Evolutionary conservation across 2,113 vertebrate genomes (phyloP).

Genomic region (Stigmatopora nigra): DNA sequence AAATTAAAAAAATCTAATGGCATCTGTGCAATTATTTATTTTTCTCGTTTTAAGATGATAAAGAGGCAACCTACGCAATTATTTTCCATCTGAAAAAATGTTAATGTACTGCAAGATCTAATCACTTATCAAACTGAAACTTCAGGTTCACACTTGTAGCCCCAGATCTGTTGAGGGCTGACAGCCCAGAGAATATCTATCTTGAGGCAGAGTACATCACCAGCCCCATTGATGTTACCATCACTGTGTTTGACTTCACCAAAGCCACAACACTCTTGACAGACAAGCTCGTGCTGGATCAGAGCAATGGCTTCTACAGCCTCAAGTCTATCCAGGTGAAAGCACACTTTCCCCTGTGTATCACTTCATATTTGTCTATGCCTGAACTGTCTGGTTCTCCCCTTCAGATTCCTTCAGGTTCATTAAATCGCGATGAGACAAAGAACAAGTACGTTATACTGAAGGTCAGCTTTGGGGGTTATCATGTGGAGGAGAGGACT

Average conservation of each 20-base stretch:
- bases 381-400: neutral
- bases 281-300: conserved; percentile 35
- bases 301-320: conserved; percentile 33
- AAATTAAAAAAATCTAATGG: too few relatives aligned
- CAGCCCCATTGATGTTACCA: conserved; percentile 21
- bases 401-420: conserved; percentile 52
- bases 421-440: conserved; percentile 34
- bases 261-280: conserved; percentile 2
- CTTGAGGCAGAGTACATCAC: conserved; percentile 37
- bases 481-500: conserved; percentile 9
- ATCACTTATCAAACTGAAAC: too few relatives aligned
- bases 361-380: neutral
- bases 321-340: conserved; percentile 58
- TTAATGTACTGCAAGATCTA: neutral
- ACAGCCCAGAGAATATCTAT: conserved; percentile 63
- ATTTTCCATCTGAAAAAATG: neutral
- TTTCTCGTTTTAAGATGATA: too few relatives aligned
- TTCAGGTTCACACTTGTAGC: conserved; percentile 59
- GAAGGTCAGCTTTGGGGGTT: conserved; percentile 39
- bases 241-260: conserved; percentile 31
- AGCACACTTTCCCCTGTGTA: neutral
- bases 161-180: conserved; percentile 57
- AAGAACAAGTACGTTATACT: conserved; percentile 55
- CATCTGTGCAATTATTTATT: too few relatives aligned
- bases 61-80: too few relatives aligned